Evolutionary conservation across 2,888 invertebrate genomes (phyloP), one percentile per base, ranked within the genome.

Genomic region (Escarpia spicata): DNA sequence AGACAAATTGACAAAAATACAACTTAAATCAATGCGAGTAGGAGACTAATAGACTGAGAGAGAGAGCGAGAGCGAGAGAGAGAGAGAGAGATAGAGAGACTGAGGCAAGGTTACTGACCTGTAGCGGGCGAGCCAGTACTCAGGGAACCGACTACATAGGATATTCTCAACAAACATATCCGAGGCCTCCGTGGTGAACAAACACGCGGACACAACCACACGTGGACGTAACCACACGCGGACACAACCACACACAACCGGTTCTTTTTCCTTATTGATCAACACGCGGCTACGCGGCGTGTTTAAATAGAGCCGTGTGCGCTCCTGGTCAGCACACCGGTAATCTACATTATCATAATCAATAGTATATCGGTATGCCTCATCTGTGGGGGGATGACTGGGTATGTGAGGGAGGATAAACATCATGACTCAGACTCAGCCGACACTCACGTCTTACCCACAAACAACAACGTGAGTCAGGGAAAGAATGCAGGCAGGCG

Each of bases 111-210:
- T 26, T 6, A 75, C 75, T 75, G 75, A 75, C 75, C 75, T 75
- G 75, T 75, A 75, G 19, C 75, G 75, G n/a, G 75, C 75, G 19
- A 75, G 75, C 75, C 75, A 75, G 75, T 75, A 75, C 75, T 75
- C 75, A 26, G 75, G 75, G 26, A 75, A 75, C 26, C n/a, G 75
- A 75, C 75, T 75, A 75, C 26, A 26, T n/a, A 75, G 19, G 26
- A 75, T 75, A 75, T 75, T 75, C n/a, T 75, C 75, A 75, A 75
- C 75, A 75, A 75, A 75, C 75, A 75, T 75, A 75, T 75, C 75
- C 75, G 19, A 19, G 75, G 75, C 19, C 19, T 75, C 75, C n/a
- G 75, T 75, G 75, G 75, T 75, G 75, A 19, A 75, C 75, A 26
- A 19, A 26, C 26, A 75, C 19, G 19, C 75, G 6, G 75, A 26